Conservation (phyloP, 2,797 vertebrate species). For the Arctocebus calabarensis region DNA sequence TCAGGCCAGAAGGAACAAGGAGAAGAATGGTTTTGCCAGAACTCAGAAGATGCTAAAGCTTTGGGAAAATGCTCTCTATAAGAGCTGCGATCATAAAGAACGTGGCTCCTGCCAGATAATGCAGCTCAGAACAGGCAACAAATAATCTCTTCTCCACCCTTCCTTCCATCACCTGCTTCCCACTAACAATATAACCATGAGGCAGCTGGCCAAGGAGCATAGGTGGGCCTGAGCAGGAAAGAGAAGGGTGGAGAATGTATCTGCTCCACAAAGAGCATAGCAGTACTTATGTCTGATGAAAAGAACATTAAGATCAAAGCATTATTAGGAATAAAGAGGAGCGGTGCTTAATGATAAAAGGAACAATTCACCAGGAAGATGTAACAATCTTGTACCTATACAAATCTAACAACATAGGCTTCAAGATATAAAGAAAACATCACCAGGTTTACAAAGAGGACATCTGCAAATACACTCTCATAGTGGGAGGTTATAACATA, state of each 20-base stretch:
- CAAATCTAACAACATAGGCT: not conserved
- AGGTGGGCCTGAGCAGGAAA: not conserved
- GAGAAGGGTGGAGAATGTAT: not conserved
- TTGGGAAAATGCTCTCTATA: not conserved
- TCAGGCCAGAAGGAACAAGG: not conserved
- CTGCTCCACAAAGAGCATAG: not conserved
- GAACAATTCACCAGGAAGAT: not conserved
- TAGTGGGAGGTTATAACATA: not conserved
- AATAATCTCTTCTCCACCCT: not conserved
- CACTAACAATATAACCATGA: not conserved
- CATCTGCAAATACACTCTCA: not conserved
- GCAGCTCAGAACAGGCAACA: not conserved
- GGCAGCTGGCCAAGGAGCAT: not conserved
- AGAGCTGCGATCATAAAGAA: not conserved
- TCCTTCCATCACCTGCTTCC: not conserved
- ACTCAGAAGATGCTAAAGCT: not conserved
- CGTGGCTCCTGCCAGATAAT: not conserved
- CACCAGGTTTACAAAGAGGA: not conserved
- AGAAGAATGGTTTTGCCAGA: not conserved
- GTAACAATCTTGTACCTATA: not conserved
- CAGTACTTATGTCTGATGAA: not conserved
- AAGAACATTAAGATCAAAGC: not conserved
- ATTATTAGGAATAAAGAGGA: not conserved
- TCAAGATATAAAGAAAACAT: not conserved
- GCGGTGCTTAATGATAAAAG: not conserved